phyloP scores from a whole-genome alignment of 2,888 invertebrate genomes.

The Chymomyza fuscimana region DNA sequence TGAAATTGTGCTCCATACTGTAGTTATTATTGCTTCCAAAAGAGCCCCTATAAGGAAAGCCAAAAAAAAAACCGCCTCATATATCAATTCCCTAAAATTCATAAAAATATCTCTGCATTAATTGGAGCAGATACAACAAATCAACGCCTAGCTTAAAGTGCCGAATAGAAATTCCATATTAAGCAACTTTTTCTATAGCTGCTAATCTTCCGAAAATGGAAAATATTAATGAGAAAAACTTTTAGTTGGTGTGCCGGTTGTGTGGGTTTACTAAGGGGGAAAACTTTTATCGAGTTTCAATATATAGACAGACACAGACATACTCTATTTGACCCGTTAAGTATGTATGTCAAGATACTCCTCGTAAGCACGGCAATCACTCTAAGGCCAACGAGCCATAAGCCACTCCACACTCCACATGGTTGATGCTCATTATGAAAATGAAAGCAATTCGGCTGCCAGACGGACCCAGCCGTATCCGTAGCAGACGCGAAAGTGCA shows the following conservation, averaged over 20 bases:
- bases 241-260: constrained; percentile 29
- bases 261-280: constrained; percentile 3
- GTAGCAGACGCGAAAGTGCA: constrained; percentile 26
- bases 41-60: background rate
- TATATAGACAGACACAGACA: constrained; percentile 21
- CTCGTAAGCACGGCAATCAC: constrained; percentile 40
- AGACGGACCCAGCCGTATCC: constrained; percentile 17
- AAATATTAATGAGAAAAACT: constrained; percentile 72
- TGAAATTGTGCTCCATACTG: too few relatives aligned
- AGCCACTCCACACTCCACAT: constrained; percentile 16
- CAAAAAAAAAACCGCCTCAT: background rate
- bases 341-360: constrained; percentile 37
- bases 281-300: constrained; percentile 59
- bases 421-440: constrained; percentile 61
- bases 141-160: constrained; percentile 34
- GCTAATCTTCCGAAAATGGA: constrained; percentile 65
- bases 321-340: constrained; percentile 7
- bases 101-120: constrained; percentile 47
- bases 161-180: background rate
- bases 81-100: constrained; percentile 18
- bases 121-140: constrained; percentile 45
- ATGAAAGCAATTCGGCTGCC: constrained; percentile 58
- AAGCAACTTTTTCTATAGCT: constrained; percentile 41
- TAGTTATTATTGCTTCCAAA: too few relatives aligned
- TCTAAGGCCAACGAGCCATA: constrained; percentile 27